Evolutionary conservation across 2,113 vertebrate species (phyloP), one percentile per base, ranked within the genome.

Genomic region (Neogobius melanostomus): DNA sequence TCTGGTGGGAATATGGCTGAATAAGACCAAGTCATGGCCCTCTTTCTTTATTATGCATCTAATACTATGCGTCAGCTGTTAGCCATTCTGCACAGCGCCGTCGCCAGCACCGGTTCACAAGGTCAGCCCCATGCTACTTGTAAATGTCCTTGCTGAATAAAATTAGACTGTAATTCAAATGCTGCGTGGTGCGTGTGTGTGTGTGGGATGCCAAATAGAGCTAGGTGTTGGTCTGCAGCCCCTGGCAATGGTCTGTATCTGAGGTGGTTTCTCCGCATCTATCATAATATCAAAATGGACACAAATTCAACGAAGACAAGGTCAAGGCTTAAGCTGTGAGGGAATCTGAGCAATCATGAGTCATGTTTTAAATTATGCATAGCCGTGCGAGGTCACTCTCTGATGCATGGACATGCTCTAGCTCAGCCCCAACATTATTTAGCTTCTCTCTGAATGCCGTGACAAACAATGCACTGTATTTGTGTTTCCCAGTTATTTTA

Each of bases 281-380:
- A 59, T 59, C 56, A 59, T 68, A 76, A 16, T 83, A 80, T 76
- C 73, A 79, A 48, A 75, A 63, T 21, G 67, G 68, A 72, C 64
- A 54, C 69, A 68, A 17, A 75, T 82, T 71, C 8, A 68, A 74
- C 44, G 28, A 72, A 72, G 66, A 66, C 69, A 74, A 76, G 81
- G 80, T 82, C 71, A 68, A 80, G 66, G 61, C 60, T 75, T 77
- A 49, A 54, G 64, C 42, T 0, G 69, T 71, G 77, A 85, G 84
- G 75, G 62, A 42, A 87, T 82, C 82, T 81, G 83, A 91, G 81
- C 82, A 75, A 82, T 81, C 78, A 57, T 69, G 83, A 86, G 71
- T 88, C 88, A 85, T 46, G 66, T 56, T 61, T 78, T 90, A 68
- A 91, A 79, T 86, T 75, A 86, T 87, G 81, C 76, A 86, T 87